Evolutionary conservation across 1,140 invertebrate species (phyloP).

Genomic region (Microvelia longipes): DNA sequence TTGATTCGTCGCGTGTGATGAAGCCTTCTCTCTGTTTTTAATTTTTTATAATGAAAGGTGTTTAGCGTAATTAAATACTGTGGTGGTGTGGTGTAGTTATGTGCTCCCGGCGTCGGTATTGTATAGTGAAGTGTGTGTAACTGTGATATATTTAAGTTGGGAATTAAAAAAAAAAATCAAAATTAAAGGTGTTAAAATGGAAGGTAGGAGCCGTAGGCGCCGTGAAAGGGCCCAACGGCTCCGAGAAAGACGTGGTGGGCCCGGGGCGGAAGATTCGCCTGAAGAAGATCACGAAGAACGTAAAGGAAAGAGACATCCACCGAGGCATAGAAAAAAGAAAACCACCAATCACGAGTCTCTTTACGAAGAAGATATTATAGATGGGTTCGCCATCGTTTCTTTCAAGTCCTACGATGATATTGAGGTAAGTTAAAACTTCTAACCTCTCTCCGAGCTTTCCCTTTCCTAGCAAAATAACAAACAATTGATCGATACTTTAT

Average conservation of each 20-base stretch:
- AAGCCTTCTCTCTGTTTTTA: too few relatives aligned
- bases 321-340: constrained; percentile 30
- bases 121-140: too few relatives aligned
- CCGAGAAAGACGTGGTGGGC: neutral
- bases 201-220: neutral
- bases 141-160: too few relatives aligned
- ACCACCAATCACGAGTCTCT: constrained; percentile 53
- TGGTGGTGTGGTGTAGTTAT: too few relatives aligned
- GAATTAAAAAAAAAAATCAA: too few relatives aligned
- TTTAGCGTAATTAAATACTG: too few relatives aligned
- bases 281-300: neutral
- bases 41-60: too few relatives aligned
- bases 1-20: neutral
- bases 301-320: constrained; percentile 52
- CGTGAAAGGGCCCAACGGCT: constrained; percentile 2
- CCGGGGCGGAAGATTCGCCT: neutral
- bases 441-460: neutral
- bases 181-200: neutral
- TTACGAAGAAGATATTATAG: constrained; percentile 86
- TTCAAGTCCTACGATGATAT: constrained; percentile 87
- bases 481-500: neutral
- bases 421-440: constrained; percentile 43
- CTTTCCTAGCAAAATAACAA: too few relatives aligned
- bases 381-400: constrained; percentile 88
- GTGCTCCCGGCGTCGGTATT: too few relatives aligned